phyloP scores from a whole-genome alignment of 2,888 invertebrate genomes.

The Callinectes sapidus region DNA sequence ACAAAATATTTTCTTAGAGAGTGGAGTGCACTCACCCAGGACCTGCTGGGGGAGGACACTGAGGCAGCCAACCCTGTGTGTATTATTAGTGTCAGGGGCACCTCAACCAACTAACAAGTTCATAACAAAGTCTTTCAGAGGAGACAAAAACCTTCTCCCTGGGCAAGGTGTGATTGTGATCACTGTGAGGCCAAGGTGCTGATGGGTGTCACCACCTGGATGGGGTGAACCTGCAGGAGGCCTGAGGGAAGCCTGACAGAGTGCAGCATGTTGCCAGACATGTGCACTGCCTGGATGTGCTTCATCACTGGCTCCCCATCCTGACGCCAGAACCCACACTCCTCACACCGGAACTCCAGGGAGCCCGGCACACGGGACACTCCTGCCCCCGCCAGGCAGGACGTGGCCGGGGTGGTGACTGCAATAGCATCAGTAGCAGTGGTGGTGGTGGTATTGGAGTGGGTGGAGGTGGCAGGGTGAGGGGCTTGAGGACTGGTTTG shows the following conservation, averaged over 20 bases:
- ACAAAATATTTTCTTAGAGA: neutral
- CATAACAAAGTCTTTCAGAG: neutral
- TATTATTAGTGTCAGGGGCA: neutral
- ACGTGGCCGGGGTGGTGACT: neutral
- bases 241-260: slow-evolving; percentile 60
- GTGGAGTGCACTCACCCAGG: neutral
- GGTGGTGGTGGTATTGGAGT: slow-evolving; percentile 37
- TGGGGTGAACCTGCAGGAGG: slow-evolving; percentile 59
- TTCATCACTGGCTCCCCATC: slow-evolving; percentile 67
- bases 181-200: slow-evolving; percentile 52
- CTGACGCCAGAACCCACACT: slow-evolving; percentile 70
- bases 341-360: slow-evolving; percentile 71
- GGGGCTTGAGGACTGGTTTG: slow-evolving; percentile 22
- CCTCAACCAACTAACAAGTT: neutral
- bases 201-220: slow-evolving; percentile 67
- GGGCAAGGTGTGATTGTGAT: neutral
- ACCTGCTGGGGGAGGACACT: neutral
- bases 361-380: slow-evolving; percentile 55
- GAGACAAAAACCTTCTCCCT: neutral
- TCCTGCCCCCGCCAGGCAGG: slow-evolving; percentile 33
- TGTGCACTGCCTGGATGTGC: slow-evolving; percentile 72
- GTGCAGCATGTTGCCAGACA: slow-evolving; percentile 71
- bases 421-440: neutral
- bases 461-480: slow-evolving; percentile 8
- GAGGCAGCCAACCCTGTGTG: neutral